Conservation (phyloP, 2,113 vertebrate genomes). For the Bujurquina vittata region DNA sequence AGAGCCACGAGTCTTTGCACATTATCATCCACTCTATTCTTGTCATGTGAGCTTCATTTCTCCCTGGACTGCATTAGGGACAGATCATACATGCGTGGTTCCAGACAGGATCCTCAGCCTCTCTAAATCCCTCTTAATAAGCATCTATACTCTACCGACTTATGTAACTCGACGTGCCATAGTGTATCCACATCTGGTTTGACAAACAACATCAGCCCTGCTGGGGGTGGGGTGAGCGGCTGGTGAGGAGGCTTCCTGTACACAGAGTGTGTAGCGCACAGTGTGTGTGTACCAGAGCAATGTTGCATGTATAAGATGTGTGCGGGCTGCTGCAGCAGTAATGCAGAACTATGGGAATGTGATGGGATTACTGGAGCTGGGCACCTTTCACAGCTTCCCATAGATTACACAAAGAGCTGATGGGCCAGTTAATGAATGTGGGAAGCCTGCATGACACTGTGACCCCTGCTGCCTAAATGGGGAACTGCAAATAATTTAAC, state of each 20-base stretch:
- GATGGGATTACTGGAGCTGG: conserved; percentile 61
- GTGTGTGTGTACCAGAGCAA: conserved; percentile 1
- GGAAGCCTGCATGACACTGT: conserved; percentile 34
- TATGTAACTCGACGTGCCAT: conserved; percentile 64
- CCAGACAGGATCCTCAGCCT: conserved; percentile 56
- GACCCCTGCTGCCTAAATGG: conserved; percentile 71
- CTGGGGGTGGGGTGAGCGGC: not conserved
- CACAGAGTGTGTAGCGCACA: not conserved
- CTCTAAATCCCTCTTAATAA: conserved; percentile 61
- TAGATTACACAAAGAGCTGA: conserved; percentile 51
- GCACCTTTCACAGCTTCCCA: conserved; percentile 45
- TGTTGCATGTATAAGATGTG: conserved; percentile 42
- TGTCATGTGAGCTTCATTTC: conserved; percentile 48
- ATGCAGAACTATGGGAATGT: conserved; percentile 47
- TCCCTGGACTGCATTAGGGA: conserved; percentile 42
- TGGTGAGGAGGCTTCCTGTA: not conserved
- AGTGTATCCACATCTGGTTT: conserved; percentile 61
- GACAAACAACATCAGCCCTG: conserved; percentile 38
- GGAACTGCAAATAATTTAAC: conserved; percentile 52
- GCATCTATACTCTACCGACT: conserved; percentile 65
- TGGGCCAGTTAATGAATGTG: conserved; percentile 38
- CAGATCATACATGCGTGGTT: conserved; percentile 44
- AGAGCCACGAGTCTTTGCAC: conserved; percentile 31
- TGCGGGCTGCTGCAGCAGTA: conserved; percentile 26
- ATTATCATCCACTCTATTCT: conserved; percentile 53